These are phyloP conservation scores for Stenoptilia bipunctidactyla DNA, from an alignment of 2,888 invertebrate species.

Conservation along the genomic window DNA sequence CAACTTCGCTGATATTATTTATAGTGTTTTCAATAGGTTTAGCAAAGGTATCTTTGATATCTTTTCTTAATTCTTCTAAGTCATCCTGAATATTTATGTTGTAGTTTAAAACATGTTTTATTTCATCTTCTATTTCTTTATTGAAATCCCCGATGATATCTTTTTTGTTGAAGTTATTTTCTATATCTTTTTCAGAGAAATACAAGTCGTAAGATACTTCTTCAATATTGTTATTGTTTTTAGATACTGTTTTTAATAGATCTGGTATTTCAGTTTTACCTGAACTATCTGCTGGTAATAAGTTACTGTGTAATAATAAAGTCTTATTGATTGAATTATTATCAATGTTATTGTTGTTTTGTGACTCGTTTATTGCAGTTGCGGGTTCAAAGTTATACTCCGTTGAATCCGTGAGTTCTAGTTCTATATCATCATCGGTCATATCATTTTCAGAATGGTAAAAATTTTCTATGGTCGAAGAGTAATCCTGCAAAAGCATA, in stretches of 20 bases:
- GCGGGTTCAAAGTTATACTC: slow-evolving; percentile 27
- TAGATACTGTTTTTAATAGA: slow-evolving; percentile 50
- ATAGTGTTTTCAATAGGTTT: slow-evolving; percentile 64
- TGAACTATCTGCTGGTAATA: slow-evolving; percentile 17
- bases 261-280: slow-evolving; percentile 49
- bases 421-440: slow-evolving; percentile 60
- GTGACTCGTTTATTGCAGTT: neutral
- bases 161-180: slow-evolving; percentile 56
- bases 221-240: slow-evolving; percentile 46
- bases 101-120: slow-evolving; percentile 59
- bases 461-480: slow-evolving; percentile 55
- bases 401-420: slow-evolving; percentile 42
- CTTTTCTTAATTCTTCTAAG: slow-evolving; percentile 56
- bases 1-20: slow-evolving; percentile 64
- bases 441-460: slow-evolving; percentile 67
- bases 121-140: slow-evolving; percentile 72
- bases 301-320: slow-evolving; percentile 23
- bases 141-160: slow-evolving; percentile 72
- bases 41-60: slow-evolving; percentile 60
- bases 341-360: slow-evolving; percentile 42
- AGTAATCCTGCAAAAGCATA: slow-evolving; percentile 47
- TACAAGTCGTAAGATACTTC: slow-evolving; percentile 31
- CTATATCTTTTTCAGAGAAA: slow-evolving; percentile 51
- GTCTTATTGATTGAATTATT: slow-evolving; percentile 13
- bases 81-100: slow-evolving; percentile 61